Evolutionary conservation across 2,113 vertebrate species (phyloP).

Genomic region (Cepphus grylle): DNA sequence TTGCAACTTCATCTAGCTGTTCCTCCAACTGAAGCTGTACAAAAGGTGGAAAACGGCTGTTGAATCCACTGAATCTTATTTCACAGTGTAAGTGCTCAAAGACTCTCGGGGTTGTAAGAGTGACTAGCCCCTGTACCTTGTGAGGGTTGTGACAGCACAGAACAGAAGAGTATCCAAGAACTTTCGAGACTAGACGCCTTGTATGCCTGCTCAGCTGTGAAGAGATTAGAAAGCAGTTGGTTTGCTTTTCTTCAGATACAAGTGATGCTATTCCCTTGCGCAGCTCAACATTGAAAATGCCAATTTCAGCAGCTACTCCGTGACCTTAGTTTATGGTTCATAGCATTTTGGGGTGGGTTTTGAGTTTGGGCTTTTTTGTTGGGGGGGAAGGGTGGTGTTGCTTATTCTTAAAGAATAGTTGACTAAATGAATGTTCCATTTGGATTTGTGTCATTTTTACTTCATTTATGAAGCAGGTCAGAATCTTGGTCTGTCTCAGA

Average conservation of each 20-base stretch:
- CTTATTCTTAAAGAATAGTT: not conserved
- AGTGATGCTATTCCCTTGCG: not conserved
- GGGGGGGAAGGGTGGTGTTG: not conserved
- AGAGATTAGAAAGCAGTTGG: not conserved
- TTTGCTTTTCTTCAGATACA: not conserved
- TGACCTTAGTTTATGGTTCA: not conserved
- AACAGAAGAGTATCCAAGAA: not conserved
- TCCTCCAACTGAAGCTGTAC: not conserved
- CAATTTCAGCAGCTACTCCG: not conserved
- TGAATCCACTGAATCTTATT: not conserved
- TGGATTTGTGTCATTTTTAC: not conserved
- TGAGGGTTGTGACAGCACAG: not conserved
- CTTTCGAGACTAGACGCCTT: not conserved
- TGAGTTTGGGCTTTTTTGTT: not conserved
- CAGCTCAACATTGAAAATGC: not conserved
- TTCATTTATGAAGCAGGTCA: not conserved
- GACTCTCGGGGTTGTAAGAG: accelerated
- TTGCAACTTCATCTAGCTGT: not conserved
- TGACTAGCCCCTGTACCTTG: not conserved
- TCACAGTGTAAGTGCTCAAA: not conserved
- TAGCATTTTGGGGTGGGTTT: not conserved
- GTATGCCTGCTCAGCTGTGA: not conserved
- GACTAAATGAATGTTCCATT: not conserved
- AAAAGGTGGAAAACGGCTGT: not conserved
- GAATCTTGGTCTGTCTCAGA: not conserved